These are phyloP conservation scores for Nanorana parkeri DNA, from an alignment of 2,113 vertebrate genomes.

Conservation along the genomic window DNA sequence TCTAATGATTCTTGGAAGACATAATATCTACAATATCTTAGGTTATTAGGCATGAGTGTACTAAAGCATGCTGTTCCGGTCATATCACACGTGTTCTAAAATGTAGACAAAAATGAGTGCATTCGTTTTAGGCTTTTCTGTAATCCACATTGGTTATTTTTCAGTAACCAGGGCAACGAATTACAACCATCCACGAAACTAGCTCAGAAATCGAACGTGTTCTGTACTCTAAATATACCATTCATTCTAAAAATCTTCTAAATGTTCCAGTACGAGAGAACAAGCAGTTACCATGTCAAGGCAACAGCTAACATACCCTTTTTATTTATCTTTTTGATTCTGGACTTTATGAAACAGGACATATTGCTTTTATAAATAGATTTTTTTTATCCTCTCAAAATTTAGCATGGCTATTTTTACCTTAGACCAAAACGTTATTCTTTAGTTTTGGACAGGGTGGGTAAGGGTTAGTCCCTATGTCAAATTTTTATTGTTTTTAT, in stretches of 20 bases:
- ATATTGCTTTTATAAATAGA: no score
- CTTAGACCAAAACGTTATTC: no score
- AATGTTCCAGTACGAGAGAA: background rate
- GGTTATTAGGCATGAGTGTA: background rate
- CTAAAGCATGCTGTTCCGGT: background rate
- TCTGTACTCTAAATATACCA: background rate
- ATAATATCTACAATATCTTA: background rate
- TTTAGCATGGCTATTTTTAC: no score
- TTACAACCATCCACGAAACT: background rate
- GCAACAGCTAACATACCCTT: background rate
- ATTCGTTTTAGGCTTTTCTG: background rate
- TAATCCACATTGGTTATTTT: background rate
- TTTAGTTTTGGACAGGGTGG: no score
- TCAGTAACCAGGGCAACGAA: conserved; percentile 5
- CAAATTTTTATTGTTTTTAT: no score
- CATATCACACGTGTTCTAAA: background rate
- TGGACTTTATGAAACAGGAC: no score
- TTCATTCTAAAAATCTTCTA: background rate
- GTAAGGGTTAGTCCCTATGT: no score
- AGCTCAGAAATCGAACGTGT: background rate
- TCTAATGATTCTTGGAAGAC: background rate
- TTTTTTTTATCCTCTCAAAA: no score
- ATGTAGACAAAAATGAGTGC: background rate
- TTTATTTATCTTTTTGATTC: no score
- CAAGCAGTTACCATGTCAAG: background rate